Base-by-base conservation (phyloP, 1,140 invertebrate species). In the Branchinecta lynchi region DNA sequence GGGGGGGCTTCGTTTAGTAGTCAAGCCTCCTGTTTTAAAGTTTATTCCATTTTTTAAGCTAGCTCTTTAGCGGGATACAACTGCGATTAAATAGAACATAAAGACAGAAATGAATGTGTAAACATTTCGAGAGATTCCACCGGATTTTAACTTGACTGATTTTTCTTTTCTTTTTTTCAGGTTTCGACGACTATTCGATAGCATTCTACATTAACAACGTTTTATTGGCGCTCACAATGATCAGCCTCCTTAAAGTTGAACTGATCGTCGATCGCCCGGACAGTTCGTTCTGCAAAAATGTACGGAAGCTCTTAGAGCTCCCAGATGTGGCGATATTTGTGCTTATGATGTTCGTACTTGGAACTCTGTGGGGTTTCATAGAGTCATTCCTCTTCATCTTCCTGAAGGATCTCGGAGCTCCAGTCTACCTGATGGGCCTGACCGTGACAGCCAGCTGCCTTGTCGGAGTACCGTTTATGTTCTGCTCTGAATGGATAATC, bases 311-410 rank as follows among this genome's bases (percentile, higher is more conserved):
- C 7, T 20, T 72, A 5, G 20, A 44, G 60, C 68, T 71, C 15
- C 32, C 86, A 9, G 84, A 87, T 75, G 84, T 89, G 20, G 85
- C 86, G 44, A 80, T 87, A 15, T 89, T 89, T 75, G 85, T 91
- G 72, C 81, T 87, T 71, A 88, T 90, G 75, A 80, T 90, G 15
- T 89, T 89, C 75, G 81, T 86, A 17, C 77, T 90, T 21, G 89
- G 88, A 60, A 88, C 86, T 75, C 85, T 87, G 76, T 91, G 88
- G 88, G 89, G 89, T 43, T 91, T 90, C 76, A 87, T 90, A 45
- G 89, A 91, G 78, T 89, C 87, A 10, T 93, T 88, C 76, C 79
- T 92, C 0, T 92, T 91, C 76, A 82, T 90, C 71, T 91, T 90
- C 78, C 81, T 92, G 45, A 88, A 86, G 77, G 87, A 89, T 78